A percentile compares a stretch with the other conserved stretches of the same genome.
Conservation (phyloP, 2,797 vertebrate genomes). For the Characodon lateralis region DNA sequence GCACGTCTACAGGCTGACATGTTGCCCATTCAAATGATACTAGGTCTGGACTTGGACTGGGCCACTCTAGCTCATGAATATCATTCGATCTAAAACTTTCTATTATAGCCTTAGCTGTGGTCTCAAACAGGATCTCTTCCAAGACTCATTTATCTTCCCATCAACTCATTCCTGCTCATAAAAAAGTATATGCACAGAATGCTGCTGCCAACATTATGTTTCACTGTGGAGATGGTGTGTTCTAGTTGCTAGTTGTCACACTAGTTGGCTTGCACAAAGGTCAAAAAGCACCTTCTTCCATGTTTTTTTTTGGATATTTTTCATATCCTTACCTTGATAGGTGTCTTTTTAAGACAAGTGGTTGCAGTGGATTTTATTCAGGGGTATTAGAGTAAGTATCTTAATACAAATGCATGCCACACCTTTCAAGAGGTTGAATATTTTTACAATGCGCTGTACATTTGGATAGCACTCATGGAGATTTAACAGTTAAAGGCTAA, state of each 20-base stretch:
- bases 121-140: background rate
- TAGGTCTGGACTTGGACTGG: background rate
- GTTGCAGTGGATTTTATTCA: background rate
- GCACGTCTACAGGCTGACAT: too few relatives aligned
- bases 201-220: background rate
- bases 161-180: background rate
- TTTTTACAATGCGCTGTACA: conserved; percentile 5
- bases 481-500: conserved; percentile 11
- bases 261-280: background rate
- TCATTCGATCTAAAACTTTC: background rate
- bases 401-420: background rate
- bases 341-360: too few relatives aligned
- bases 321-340: too few relatives aligned
- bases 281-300: background rate
- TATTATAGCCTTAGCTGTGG: background rate
- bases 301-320: background rate
- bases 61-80: background rate
- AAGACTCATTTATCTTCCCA: background rate
- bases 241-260: background rate
- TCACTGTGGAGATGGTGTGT: background rate
- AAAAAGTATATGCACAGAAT: background rate
- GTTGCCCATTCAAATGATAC: background rate
- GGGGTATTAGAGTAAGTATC: background rate
- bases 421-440: background rate
- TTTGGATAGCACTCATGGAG: background rate